A percentile compares a stretch with the other conserved stretches of the same genome.
These are phyloP conservation scores for Enteromius anoplus DNA, from an alignment of 2,797 vertebrate species.

Conservation along the genomic window DNA sequence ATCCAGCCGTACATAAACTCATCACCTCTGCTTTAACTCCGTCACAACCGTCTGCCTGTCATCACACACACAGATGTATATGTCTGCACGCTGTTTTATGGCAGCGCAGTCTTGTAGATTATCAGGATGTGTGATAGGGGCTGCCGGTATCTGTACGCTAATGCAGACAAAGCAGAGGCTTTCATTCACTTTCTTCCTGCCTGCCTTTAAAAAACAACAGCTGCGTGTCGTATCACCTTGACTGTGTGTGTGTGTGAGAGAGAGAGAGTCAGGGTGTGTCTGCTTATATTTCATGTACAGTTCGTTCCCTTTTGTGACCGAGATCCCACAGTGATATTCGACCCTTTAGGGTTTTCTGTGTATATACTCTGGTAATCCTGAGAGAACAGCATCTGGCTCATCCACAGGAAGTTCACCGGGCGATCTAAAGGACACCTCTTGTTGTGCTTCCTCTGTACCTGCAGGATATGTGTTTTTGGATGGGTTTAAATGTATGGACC, in stretches of 20 bases:
- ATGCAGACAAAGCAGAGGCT: slow-evolving; percentile 49
- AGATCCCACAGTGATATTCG: slow-evolving; percentile 35
- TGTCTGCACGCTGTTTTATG: slow-evolving; percentile 17
- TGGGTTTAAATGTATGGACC: slow-evolving; percentile 39
- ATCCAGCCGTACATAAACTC: slow-evolving; percentile 34
- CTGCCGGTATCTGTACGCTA: slow-evolving; percentile 46
- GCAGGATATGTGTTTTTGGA: slow-evolving; percentile 33
- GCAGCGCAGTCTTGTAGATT: slow-evolving; percentile 18
- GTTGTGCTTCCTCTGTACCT: slow-evolving; percentile 20
- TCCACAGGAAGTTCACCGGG: slow-evolving; percentile 28
- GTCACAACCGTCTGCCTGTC: slow-evolving; percentile 12
- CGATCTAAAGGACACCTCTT: slow-evolving; percentile 22
- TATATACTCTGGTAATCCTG: slow-evolving; percentile 17
- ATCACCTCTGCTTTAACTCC: slow-evolving; percentile 17
- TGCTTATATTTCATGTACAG: slow-evolving; percentile 35
- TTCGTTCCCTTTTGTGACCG: background rate
- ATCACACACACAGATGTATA: slow-evolving; percentile 37
- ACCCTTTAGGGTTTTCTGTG: slow-evolving; percentile 18
- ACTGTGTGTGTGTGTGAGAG: background rate
- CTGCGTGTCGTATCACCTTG: slow-evolving; percentile 42
- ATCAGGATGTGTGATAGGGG: slow-evolving; percentile 47
- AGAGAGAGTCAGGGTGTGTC: slow-evolving; percentile 32
- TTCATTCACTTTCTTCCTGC: slow-evolving; percentile 36
- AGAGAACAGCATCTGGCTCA: slow-evolving; percentile 38
- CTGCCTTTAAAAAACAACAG: slow-evolving; percentile 43